phyloP scores from a whole-genome alignment of 2,797 vertebrate genomes.

The Ptychadena robeensis region DNA sequence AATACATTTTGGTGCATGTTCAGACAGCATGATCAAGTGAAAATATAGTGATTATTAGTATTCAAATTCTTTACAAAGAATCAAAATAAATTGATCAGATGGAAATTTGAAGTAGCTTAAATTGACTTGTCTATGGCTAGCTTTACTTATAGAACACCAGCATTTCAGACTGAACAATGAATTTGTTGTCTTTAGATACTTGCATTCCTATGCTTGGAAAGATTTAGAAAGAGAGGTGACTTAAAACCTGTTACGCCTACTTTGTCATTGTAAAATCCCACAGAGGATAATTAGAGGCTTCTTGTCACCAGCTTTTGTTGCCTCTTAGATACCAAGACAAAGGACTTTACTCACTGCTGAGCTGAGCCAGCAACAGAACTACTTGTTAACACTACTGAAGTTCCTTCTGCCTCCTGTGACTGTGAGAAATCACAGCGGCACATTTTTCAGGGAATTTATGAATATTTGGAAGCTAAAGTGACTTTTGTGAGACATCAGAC shows the following conservation, averaged over 20 bases:
- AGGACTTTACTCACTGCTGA: slow-evolving; percentile 23
- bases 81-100: too few relatives aligned
- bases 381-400: too few relatives aligned
- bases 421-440: not conserved
- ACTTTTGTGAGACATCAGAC: not conserved
- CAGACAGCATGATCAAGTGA: too few relatives aligned
- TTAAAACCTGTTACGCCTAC: not conserved
- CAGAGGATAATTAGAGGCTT: slow-evolving; percentile 43
- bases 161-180: too few relatives aligned
- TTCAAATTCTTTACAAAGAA: too few relatives aligned
- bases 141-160: too few relatives aligned
- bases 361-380: not conserved
- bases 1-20: too few relatives aligned
- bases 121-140: too few relatives aligned
- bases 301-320: not conserved
- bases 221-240: not conserved
- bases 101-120: too few relatives aligned
- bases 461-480: not conserved
- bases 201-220: slow-evolving; percentile 3
- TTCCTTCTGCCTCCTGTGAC: not conserved
- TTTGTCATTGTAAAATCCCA: slow-evolving; percentile 31
- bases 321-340: slow-evolving; percentile 50
- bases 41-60: too few relatives aligned
- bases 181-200: too few relatives aligned
- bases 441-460: not conserved